Evolutionary conservation across 2,113 vertebrate genomes (phyloP), one percentile per base, ranked within the genome.

Genomic region (Oxyruncus cristatus): DNA sequence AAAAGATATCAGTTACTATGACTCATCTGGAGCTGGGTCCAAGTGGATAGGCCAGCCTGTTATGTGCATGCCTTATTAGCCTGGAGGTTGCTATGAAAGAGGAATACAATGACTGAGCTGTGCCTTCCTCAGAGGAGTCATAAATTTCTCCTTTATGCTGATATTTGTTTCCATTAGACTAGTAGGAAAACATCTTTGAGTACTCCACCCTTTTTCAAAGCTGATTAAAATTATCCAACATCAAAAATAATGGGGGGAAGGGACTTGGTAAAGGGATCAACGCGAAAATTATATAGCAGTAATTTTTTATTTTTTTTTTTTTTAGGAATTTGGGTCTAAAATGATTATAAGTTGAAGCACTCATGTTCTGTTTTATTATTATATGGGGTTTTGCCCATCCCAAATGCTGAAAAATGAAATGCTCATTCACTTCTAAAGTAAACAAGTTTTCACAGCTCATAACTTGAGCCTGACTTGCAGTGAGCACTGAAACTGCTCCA

Each of bases 71-170:
- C 35, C 62, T 78, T 81, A 96, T 85, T 75, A 92, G 50, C 70
- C 78, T 93, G 88, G 33, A 94, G 66, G 41, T 73, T 88, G 90
- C 79, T 95, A 30, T 53, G 71, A 88, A 90, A 90, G 55, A 88
- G 14, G 39, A 85, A 61, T 79, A 79, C 63, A 82, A 56, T 61
- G 62, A 68, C 44, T 83, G 88, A 92, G 14, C 67, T 79, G 20
- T 83, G 67, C 62, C 41, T 90, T 79, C 53, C 53, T 94, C 78
- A 46, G 41, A 95, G 20, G 81, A 79, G n/a, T 46, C 56, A 92
- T 53, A 79, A 78, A 83, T 90, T 92, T 92, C 71, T 82, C 27
- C 44, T 95, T 82, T 79, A 85, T 83, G 32, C 44, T 88, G 52
- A 72, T 83, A 93, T 79, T 92, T 93, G 28, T 73, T 95, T 96